These are phyloP conservation scores for Mobula birostris DNA, from an alignment of 2,113 vertebrate species.

Conservation along the genomic window DNA sequence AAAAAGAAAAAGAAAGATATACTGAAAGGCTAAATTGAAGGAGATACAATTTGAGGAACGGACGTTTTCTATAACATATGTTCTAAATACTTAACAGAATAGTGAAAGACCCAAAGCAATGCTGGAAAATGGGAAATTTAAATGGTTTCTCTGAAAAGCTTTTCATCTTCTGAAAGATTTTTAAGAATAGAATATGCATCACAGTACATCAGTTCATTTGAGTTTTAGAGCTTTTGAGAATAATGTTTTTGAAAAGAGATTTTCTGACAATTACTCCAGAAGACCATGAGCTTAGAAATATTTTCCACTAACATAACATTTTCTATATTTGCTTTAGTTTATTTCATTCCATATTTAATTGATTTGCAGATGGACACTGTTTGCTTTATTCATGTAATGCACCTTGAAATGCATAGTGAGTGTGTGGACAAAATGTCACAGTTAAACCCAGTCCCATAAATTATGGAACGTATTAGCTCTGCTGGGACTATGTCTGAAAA, in stretches of 20 bases:
- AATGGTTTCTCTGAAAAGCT: background rate
- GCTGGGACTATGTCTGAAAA: constrained; percentile 6
- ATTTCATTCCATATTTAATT: constrained; percentile 31
- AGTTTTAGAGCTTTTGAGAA: background rate
- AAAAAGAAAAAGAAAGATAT: background rate
- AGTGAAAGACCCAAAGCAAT: background rate
- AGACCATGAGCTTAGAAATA: background rate
- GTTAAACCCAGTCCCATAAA: background rate
- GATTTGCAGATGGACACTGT: background rate
- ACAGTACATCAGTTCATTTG: background rate
- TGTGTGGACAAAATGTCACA: constrained; percentile 15
- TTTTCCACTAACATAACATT: background rate
- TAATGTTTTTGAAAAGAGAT: background rate
- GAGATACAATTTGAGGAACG: background rate
- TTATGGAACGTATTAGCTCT: constrained; percentile 22
- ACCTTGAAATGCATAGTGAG: constrained; percentile 14
- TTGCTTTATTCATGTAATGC: constrained; percentile 26
- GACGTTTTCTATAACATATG: background rate
- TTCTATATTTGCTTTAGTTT: background rate
- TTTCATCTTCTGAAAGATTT: background rate
- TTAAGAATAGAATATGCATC: background rate
- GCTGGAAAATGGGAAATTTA: background rate
- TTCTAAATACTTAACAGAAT: background rate
- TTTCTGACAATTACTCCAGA: background rate
- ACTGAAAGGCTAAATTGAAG: background rate